Percentiles rank a stretch among this genome's conserved stretches.
These are phyloP conservation scores for Mus spicilegus DNA, from an alignment of 2,113 vertebrate species.

Conservation along the genomic window DNA sequence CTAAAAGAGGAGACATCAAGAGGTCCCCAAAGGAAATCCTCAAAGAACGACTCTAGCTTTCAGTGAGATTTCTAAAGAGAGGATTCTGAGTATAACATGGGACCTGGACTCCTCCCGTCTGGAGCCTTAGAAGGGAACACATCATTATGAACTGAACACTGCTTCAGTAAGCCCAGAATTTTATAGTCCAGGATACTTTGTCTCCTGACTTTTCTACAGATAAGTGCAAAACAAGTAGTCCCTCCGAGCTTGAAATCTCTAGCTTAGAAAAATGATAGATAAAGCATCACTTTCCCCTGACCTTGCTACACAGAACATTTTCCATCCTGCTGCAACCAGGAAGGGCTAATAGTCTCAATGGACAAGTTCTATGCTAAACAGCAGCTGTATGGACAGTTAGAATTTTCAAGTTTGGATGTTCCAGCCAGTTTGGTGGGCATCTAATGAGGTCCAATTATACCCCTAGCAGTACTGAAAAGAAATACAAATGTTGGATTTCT, in stretches of 20 bases:
- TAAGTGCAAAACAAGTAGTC: neutral
- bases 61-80: neutral
- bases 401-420: neutral
- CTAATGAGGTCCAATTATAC: neutral
- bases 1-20: neutral
- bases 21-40: neutral
- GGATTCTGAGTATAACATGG: neutral
- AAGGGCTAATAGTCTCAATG: neutral
- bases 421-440: neutral
- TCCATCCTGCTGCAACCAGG: neutral
- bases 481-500: neutral
- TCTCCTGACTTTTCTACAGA: slow-evolving; percentile 5
- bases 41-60: neutral
- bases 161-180: neutral
- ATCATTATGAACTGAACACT: neutral
- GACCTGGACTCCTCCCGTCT: neutral
- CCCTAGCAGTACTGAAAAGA: neutral
- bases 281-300: neutral
- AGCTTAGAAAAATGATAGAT: neutral
- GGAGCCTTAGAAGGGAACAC: neutral
- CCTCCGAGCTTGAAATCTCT: neutral
- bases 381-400: neutral
- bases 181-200: neutral
- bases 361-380: neutral
- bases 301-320: neutral